Evolutionary conservation across 2,113 vertebrate genomes (phyloP).

Genomic region (Erpornis zantholeuca): DNA sequence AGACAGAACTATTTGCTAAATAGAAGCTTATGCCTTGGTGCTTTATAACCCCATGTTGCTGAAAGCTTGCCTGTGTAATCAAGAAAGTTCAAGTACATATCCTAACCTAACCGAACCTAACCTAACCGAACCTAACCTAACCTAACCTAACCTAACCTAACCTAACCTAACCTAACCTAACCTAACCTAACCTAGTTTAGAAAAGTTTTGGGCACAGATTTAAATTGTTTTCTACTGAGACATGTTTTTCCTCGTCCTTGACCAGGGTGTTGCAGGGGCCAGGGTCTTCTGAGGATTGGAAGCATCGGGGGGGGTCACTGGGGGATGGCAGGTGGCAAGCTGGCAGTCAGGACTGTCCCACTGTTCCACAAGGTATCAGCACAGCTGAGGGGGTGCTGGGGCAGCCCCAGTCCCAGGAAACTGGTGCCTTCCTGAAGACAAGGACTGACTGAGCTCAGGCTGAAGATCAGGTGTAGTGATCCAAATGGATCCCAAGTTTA

Average conservation of each 20-base stretch:
- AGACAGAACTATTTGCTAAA: background rate
- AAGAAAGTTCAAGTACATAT: background rate
- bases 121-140: too few species aligned
- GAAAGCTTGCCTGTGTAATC: background rate
- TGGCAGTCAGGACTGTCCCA: too few species aligned
- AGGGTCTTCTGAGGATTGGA: background rate
- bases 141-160: too few species aligned
- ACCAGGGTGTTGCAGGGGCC: rapidly evolving
- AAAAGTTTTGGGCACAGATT: background rate
- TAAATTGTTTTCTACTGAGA: background rate
- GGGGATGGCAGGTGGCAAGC: too few species aligned
- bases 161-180: too few species aligned
- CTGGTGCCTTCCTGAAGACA: background rate
- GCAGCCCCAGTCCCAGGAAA: background rate
- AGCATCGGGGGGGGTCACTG: rapidly evolving
- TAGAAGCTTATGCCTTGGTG: background rate
- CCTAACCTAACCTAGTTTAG: background rate
- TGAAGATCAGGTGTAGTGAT: background rate
- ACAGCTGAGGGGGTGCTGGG: background rate
- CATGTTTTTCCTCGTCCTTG: background rate
- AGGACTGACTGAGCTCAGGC: background rate
- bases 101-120: background rate
- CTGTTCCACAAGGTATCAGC: background rate
- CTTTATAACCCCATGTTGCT: background rate
- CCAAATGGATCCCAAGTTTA: slow-evolving; percentile 93